A percentile compares a stretch with the other conserved stretches of the same genome.
Conservation (phyloP, 2,888 invertebrate species). For the Drosophila aldrichi region DNA sequence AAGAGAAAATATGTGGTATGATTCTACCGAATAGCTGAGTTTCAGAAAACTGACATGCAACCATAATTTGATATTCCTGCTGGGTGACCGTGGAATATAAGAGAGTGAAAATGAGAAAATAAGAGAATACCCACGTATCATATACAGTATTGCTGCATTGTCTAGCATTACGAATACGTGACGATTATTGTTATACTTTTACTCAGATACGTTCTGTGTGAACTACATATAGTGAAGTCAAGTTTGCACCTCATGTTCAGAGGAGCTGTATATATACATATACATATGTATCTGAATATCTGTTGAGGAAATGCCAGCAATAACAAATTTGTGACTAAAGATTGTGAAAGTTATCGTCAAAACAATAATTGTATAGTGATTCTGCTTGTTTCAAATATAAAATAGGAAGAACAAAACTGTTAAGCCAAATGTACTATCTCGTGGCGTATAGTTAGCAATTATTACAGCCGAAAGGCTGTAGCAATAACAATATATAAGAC, state of each 20-base stretch:
- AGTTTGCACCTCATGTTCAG: slow-evolving; percentile 25
- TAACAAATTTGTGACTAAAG: slow-evolving; percentile 18
- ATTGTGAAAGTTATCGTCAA: slow-evolving; percentile 47
- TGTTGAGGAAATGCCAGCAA: slow-evolving; percentile 21
- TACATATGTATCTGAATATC: slow-evolving; percentile 1
- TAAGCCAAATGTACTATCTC: slow-evolving; percentile 83
- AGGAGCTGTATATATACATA: slow-evolving; percentile 13
- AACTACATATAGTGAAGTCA: slow-evolving; percentile 35
- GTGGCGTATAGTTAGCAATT: slow-evolving; percentile 82
- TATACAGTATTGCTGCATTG: slow-evolving; percentile 26
- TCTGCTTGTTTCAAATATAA: slow-evolving; percentile 39
- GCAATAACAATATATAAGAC: slow-evolving; percentile 13
- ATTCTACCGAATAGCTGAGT: neutral
- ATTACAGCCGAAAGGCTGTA: slow-evolving; percentile 64
- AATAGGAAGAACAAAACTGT: slow-evolving; percentile 73
- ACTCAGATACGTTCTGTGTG: slow-evolving; percentile 54
- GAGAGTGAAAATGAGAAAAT: slow-evolving; percentile 29
- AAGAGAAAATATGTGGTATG: too few relatives aligned
- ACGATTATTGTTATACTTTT: slow-evolving; percentile 34
- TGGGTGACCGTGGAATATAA: slow-evolving; percentile 7
- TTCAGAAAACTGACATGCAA: neutral
- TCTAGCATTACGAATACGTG: slow-evolving; percentile 27
- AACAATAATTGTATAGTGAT: slow-evolving; percentile 18
- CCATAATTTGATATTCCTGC: neutral
- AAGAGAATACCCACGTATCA: slow-evolving; percentile 24